Evolutionary conservation across 2,113 vertebrate species (phyloP), one percentile per base, ranked within the genome.

Genomic region (Steatornis caripensis): DNA sequence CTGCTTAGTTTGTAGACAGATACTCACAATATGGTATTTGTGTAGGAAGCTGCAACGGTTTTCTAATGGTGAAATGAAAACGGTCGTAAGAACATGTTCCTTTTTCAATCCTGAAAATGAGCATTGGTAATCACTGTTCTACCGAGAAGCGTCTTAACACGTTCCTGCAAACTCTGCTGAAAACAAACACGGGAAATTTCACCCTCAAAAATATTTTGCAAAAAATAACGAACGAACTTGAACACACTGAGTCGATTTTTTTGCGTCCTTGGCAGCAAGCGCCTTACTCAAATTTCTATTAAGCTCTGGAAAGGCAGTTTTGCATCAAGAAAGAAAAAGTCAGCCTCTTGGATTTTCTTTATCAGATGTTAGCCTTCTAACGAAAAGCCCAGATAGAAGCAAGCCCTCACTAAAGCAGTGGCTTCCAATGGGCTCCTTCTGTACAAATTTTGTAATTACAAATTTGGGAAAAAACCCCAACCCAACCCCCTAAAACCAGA

Each of bases 61-160:
- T 60, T 43, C 69, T 81, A 78, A 78, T 87, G 75, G 30, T 41
- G 64, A 87, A 81, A 75, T 41, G 24, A 66, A 94, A 94, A 68
- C 48, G 60, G 39, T 58, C 2, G 0, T 34, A 55, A 66, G 41
- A 80, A 87, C 41, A 43, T 36, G 23, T 34, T 37, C 49, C 58
- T 41, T 78, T 72, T 89, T 95, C 66, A 93, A 87, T 90, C 83
- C 89, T 96, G 46, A 15, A 83, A 95, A 94, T 87, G 91, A 94
- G 55, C 80, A 57, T 24, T 53, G 37, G 53, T 84, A 81, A 87
- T 93, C 64, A 9, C 65, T 62, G 24, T 60, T 81, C 39, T 74
- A 2, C 9, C 16, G 34, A 78, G 88, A 77, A 89, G 39, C 75
- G 46, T 75, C 85, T 80, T 66, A 62, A 22, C 82, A 55, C 39